These are phyloP conservation scores for Julus scanicus DNA, from an alignment of 2,888 invertebrate genomes.

Conservation along the genomic window DNA sequence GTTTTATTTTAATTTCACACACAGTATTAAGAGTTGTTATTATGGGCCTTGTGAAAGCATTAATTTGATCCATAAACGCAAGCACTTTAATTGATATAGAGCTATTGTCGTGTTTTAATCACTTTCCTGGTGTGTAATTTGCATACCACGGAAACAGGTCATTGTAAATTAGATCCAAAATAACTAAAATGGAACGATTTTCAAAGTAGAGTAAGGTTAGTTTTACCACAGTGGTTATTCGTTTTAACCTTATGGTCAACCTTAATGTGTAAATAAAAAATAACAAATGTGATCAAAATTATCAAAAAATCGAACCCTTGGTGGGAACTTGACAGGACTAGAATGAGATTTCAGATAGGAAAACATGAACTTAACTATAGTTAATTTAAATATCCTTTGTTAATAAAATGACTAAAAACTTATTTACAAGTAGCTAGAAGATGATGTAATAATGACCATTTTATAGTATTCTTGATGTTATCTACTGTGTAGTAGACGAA, in stretches of 20 bases:
- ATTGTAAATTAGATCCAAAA: not conserved
- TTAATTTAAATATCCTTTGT: no score
- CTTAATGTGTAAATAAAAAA: slow-evolving; percentile 12
- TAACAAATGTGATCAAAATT: not conserved
- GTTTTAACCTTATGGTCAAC: not conserved
- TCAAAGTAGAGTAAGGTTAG: slow-evolving; percentile 23
- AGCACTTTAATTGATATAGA: not conserved
- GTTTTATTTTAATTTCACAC: not conserved
- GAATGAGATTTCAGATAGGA: no score
- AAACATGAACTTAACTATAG: no score
- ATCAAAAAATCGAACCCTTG: not conserved
- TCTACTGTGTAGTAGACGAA: no score
- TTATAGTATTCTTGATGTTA: not conserved
- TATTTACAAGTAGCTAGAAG: no score
- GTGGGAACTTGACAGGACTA: not conserved
- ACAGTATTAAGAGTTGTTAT: not conserved
- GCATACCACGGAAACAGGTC: slow-evolving; percentile 17
- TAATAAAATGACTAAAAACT: no score
- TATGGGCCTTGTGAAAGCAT: not conserved
- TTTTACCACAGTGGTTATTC: not conserved
- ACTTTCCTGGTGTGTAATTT: slow-evolving; percentile 15
- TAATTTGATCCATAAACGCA: not conserved
- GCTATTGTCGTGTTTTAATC: slow-evolving; percentile 25
- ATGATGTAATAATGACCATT: no score
- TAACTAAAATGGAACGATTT: not conserved